These are phyloP conservation scores for Drosophila paracracens DNA, from an alignment of 2,888 invertebrate species.

Conservation along the genomic window DNA sequence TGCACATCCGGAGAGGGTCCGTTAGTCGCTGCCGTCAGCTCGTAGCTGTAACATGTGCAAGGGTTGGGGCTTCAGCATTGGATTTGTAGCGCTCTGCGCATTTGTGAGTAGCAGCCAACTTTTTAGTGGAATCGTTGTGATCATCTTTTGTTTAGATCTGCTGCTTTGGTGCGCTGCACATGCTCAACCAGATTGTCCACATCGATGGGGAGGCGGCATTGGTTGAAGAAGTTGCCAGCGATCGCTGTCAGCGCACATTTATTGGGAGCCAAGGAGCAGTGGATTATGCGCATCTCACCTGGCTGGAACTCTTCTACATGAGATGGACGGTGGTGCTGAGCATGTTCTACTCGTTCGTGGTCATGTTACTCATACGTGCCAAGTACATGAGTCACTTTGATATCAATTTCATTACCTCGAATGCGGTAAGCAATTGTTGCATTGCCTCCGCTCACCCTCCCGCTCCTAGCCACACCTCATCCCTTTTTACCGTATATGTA, in stretches of 20 bases:
- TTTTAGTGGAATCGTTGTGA: not conserved
- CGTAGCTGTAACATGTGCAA: slow-evolving; percentile 49
- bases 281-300: slow-evolving; percentile 35
- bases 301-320: slow-evolving; percentile 58
- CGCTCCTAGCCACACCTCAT: too few relatives aligned
- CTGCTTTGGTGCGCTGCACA: slow-evolving; percentile 54
- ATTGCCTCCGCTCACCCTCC: not conserved
- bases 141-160: slow-evolving; percentile 38
- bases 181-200: slow-evolving; percentile 58
- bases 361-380: slow-evolving; percentile 58
- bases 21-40: slow-evolving; percentile 34
- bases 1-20: not conserved
- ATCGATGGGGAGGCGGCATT: slow-evolving; percentile 22
- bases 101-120: slow-evolving; percentile 49
- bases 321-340: slow-evolving; percentile 61
- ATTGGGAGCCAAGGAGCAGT: slow-evolving; percentile 22
- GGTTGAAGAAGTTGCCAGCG: not conserved
- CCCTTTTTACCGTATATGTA: not conserved
- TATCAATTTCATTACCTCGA: slow-evolving; percentile 53
- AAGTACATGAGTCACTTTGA: slow-evolving; percentile 57
- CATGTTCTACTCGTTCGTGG: slow-evolving; percentile 48
- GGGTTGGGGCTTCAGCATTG: slow-evolving; percentile 47
- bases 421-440: slow-evolving; percentile 46
- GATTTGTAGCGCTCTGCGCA: slow-evolving; percentile 49
- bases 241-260: slow-evolving; percentile 33